These are phyloP conservation scores for Gobius niger DNA, from an alignment of 2,113 vertebrate species.

Conservation along the genomic window DNA sequence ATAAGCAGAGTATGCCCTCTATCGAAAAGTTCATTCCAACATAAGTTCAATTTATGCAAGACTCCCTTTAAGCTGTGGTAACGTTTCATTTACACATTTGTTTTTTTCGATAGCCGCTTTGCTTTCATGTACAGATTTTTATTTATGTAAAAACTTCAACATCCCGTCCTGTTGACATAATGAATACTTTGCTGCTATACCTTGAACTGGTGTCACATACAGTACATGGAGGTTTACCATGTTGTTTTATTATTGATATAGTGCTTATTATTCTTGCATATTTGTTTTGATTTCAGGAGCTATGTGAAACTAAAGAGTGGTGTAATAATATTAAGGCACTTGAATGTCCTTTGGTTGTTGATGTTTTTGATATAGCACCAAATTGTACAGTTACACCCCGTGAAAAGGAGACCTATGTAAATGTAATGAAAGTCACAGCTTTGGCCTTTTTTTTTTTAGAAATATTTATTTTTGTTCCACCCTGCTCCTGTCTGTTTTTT, in stretches of 20 bases:
- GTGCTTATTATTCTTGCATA: slow-evolving; percentile 67
- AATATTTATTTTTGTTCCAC: slow-evolving; percentile 21
- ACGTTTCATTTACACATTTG: slow-evolving; percentile 65
- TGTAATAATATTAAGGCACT: slow-evolving; percentile 73
- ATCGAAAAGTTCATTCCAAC: slow-evolving; percentile 68
- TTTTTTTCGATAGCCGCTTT: slow-evolving; percentile 68
- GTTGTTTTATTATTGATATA: slow-evolving; percentile 43
- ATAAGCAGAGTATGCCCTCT: slow-evolving; percentile 66
- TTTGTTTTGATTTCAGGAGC: slow-evolving; percentile 57
- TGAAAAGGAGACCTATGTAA: slow-evolving; percentile 69
- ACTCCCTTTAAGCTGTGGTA: slow-evolving; percentile 79
- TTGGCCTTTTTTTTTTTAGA: slow-evolving; percentile 50
- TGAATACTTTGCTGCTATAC: slow-evolving; percentile 78
- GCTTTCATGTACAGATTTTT: slow-evolving; percentile 38
- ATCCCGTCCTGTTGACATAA: slow-evolving; percentile 69
- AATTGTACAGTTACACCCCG: slow-evolving; percentile 75
- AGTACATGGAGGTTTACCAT: slow-evolving; percentile 47
- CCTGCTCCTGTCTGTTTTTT: slow-evolving; percentile 53
- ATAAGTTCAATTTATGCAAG: slow-evolving; percentile 78
- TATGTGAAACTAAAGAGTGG: slow-evolving; percentile 69
- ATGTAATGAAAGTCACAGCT: slow-evolving; percentile 68
- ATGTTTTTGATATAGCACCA: slow-evolving; percentile 72
- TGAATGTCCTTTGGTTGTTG: slow-evolving; percentile 76
- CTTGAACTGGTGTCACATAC: slow-evolving; percentile 75
- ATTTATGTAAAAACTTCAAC: slow-evolving; percentile 73